Evolutionary conservation across 2,888 invertebrate species (phyloP).

Genomic region (Caprella mutica): DNA sequence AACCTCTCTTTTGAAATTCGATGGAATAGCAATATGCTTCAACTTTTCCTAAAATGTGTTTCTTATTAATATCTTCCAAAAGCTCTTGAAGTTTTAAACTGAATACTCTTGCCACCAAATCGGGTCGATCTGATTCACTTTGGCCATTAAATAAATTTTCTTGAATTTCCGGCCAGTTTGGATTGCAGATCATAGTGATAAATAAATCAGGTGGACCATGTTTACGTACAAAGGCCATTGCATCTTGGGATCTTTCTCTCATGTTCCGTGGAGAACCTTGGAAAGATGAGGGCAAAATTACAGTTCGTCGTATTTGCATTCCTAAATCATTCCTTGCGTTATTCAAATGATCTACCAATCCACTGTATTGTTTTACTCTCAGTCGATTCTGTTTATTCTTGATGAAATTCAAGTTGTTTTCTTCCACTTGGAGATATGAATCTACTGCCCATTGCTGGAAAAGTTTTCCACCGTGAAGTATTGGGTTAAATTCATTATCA

Average conservation of each 20-base stretch:
- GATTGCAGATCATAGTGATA: constrained; percentile 43
- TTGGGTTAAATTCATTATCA: neutral
- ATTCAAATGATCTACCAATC: neutral
- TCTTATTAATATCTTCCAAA: constrained; percentile 34
- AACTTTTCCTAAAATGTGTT: neutral
- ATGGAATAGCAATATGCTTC: constrained; percentile 3
- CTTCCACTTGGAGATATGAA: neutral
- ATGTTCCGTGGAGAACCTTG: constrained; percentile 40
- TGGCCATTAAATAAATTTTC: constrained; percentile 28
- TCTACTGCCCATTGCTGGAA: constrained; percentile 3
- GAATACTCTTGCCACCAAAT: constrained; percentile 40
- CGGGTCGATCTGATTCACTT: constrained; percentile 38
- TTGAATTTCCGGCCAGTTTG: constrained; percentile 41
- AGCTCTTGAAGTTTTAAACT: constrained; percentile 36
- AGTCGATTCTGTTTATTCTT: neutral
- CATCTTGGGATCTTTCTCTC: constrained; percentile 40
- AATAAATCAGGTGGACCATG: constrained; percentile 42
- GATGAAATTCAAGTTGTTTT: neutral
- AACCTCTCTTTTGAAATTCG: constrained; percentile 36
- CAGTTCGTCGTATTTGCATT: neutral
- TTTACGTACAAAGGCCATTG: constrained; percentile 41
- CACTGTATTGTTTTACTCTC: neutral
- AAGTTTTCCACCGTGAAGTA: neutral
- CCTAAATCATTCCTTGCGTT: neutral
- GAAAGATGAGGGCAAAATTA: constrained; percentile 36